Evolutionary conservation across 2,797 vertebrate genomes (phyloP).

Genomic region (Tachyglossus aculeatus): DNA sequence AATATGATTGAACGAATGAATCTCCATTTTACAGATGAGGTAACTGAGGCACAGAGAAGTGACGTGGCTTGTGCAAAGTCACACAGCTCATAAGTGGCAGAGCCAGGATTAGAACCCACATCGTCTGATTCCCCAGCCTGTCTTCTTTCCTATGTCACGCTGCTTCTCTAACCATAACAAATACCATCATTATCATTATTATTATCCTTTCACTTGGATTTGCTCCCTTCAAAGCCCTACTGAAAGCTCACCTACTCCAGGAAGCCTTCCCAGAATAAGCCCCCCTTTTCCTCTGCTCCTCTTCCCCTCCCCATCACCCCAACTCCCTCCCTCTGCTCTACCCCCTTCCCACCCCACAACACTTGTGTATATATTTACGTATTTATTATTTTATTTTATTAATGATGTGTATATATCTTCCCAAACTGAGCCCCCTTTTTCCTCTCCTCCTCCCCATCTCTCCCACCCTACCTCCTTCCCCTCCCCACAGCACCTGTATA

Average conservation of each 20-base stretch:
- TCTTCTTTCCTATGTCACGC: background rate
- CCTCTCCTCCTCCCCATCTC: too few relatives aligned
- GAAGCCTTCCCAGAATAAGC: background rate
- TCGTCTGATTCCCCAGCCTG: background rate
- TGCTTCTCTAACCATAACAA: background rate
- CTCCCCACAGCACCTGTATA: too few relatives aligned
- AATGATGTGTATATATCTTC: too few relatives aligned
- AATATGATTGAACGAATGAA: too few relatives aligned
- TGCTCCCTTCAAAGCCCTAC: too few relatives aligned
- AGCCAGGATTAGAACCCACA: background rate
- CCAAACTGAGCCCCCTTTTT: too few relatives aligned
- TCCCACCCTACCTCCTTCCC: too few relatives aligned
- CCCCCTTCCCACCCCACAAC: background rate
- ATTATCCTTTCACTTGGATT: too few relatives aligned
- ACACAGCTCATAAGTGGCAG: background rate
- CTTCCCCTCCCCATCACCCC: background rate
- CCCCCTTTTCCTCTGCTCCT: background rate
- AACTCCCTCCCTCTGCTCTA: background rate
- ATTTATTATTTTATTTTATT: too few relatives aligned
- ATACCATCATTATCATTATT: too few relatives aligned
- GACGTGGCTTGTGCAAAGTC: background rate
- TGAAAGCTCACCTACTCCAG: rapidly evolving
- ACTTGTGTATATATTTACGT: too few relatives aligned
- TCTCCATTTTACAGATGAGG: background rate
- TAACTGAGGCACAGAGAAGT: background rate